These are phyloP conservation scores for Tor tambroides DNA, from an alignment of 2,113 vertebrate genomes.

Conservation along the genomic window DNA sequence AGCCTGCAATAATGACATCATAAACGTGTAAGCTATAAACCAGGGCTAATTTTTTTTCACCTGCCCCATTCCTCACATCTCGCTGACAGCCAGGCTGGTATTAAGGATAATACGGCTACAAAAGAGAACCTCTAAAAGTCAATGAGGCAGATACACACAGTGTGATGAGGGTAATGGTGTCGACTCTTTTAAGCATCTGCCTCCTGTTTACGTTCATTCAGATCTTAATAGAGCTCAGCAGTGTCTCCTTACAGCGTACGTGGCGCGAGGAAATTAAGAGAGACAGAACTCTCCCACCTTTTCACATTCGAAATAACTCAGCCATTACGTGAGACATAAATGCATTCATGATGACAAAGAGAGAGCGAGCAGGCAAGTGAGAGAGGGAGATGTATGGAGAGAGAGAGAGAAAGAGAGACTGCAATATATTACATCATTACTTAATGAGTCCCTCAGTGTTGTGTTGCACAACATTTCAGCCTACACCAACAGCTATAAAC, in stretches of 20 bases:
- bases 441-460: slow-evolving; percentile 53
- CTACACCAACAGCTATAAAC: slow-evolving; percentile 52
- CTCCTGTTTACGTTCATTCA: slow-evolving; percentile 65
- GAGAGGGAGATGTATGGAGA: not conserved
- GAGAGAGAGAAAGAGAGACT: slow-evolving; percentile 5
- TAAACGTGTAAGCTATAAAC: slow-evolving; percentile 42
- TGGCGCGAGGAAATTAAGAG: slow-evolving; percentile 30
- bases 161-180: slow-evolving; percentile 71
- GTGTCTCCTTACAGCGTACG: slow-evolving; percentile 32
- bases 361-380: not conserved
- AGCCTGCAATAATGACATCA: slow-evolving; percentile 48
- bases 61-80: slow-evolving; percentile 52
- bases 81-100: slow-evolving; percentile 67
- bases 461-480: slow-evolving; percentile 14
- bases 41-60: slow-evolving; percentile 52
- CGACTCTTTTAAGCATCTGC: slow-evolving; percentile 66
- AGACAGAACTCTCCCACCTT: slow-evolving; percentile 31
- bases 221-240: slow-evolving; percentile 53
- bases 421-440: slow-evolving; percentile 49
- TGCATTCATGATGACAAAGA: slow-evolving; percentile 20
- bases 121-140: slow-evolving; percentile 70
- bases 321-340: slow-evolving; percentile 25
- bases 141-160: slow-evolving; percentile 70
- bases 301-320: slow-evolving; percentile 34
- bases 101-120: slow-evolving; percentile 75